Base-by-base conservation (phyloP, 2,888 invertebrate species). In the Apeira syringaria region DNA sequence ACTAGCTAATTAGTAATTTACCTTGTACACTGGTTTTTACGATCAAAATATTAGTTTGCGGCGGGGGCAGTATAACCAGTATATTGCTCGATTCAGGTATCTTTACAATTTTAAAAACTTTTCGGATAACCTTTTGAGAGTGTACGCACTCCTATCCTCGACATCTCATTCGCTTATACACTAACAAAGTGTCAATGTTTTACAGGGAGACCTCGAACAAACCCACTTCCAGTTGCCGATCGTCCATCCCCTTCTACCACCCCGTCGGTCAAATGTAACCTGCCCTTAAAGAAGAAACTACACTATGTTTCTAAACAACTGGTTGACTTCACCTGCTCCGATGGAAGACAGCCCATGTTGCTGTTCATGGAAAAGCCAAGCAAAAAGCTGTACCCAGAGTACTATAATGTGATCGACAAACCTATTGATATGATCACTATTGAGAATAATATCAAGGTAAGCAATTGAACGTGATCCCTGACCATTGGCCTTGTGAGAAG, bases 301-400 rank as follows among this genome's bases (percentile, higher is more conserved):
- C 94, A 96, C 69, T 91, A 92, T 38, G 91, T 99, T 36, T 97
- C 97, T 58, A 97, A 82, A 10, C 90, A 90, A 29, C 56, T 90
- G 40, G 64, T 90, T 0, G 90, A 90, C 27, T 89, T 83, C 65
- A 87, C 90, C 0, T 90, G 90, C 49, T 83, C 86, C 26, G 95
- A 94, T 60, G 97, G 96, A 0, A 91, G 99, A 7, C 94, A 96
- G 60, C 96, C 98, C 0, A 96, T 98, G 91, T 87, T 97, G 41
- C 93, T 97, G 61, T 99, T 99, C 74, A 96, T 99, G 96, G 97
- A 98, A 76, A 97, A 98, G 68, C 99, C 99, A 0, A 97, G 97
- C 15, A 96, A 96, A 75, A 97, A 98, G 71, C 88, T 97, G 18
- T 99, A 99, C 73, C 97, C 98, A 0, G 98, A 98, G 74, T 99